These are phyloP conservation scores for Malachius bipustulatus DNA, from an alignment of 2,888 invertebrate species.

Conservation along the genomic window DNA sequence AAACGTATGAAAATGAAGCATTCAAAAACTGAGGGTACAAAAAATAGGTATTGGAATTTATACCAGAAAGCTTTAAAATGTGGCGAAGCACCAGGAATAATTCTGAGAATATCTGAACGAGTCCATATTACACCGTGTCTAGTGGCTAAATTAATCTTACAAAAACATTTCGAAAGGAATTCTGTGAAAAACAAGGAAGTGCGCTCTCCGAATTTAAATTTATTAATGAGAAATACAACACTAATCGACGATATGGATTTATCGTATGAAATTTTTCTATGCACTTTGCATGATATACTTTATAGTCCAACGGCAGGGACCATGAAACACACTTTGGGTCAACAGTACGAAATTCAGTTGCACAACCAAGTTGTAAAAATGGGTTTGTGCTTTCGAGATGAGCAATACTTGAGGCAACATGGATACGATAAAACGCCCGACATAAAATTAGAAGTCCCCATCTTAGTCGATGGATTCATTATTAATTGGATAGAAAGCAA, in stretches of 20 bases:
- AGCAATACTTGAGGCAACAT: conserved; percentile 62
- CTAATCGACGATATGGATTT: conserved; percentile 57
- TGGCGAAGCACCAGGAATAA: conserved; percentile 45
- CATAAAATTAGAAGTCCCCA: conserved; percentile 78
- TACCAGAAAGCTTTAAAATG: conserved; percentile 34
- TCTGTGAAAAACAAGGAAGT: conserved; percentile 25
- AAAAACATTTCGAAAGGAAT: conserved; percentile 37
- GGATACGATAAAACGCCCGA: conserved; percentile 96
- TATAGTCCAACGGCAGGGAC: conserved; percentile 74
- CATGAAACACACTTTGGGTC: conserved; percentile 65
- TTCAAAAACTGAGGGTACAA: conserved; percentile 45
- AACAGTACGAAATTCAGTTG: conserved; percentile 73
- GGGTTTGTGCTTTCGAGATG: conserved; percentile 56
- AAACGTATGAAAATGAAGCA: conserved; percentile 52
- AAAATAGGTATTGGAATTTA: conserved; percentile 38
- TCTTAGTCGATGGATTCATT: conserved; percentile 71
- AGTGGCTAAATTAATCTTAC: conserved; percentile 46
- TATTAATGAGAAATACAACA: conserved; percentile 57
- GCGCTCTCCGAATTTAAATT: conserved; percentile 37
- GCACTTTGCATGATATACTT: conserved; percentile 67
- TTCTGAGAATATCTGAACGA: conserved; percentile 45
- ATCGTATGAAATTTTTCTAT: conserved; percentile 64
- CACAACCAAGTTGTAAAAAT: conserved; percentile 47
- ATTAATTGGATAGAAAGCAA: conserved; percentile 96
- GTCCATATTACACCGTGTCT: conserved; percentile 46